These are phyloP conservation scores for Scyliorhinus canicula DNA, from an alignment of 2,797 vertebrate species.

Conservation along the genomic window DNA sequence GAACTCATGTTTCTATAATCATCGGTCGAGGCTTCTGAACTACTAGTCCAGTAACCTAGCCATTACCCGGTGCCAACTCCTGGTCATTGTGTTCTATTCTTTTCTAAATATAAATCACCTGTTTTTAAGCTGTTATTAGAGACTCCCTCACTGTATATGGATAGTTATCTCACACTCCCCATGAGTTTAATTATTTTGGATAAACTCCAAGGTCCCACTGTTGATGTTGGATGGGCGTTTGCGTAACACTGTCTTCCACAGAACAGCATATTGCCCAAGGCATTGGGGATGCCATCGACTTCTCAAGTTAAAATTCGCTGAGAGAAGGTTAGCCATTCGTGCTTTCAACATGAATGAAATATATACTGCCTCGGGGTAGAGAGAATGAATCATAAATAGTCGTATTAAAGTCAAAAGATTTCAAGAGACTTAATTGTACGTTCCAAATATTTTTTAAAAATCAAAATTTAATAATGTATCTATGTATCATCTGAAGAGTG, in stretches of 20 bases:
- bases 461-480: background rate
- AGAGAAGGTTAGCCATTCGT: background rate
- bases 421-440: background rate
- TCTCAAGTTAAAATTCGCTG: background rate
- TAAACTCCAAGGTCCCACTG: background rate
- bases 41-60: background rate
- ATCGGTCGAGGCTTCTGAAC: background rate
- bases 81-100: background rate
- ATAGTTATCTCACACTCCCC: background rate
- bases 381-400: background rate
- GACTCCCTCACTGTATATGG: background rate
- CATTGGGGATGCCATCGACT: background rate
- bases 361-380: background rate
- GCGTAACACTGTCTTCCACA: background rate
- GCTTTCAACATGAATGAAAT: background rate
- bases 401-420: constrained; percentile 20
- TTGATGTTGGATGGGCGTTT: background rate
- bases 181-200: constrained; percentile 30
- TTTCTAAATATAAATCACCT: background rate
- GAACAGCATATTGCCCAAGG: background rate
- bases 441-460: constrained; percentile 20
- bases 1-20: background rate
- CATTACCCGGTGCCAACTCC: background rate
- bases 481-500: background rate
- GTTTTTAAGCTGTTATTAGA: background rate